Base-by-base conservation (phyloP, 2,888 invertebrate genomes). In the Hypercompe scribonia region DNA sequence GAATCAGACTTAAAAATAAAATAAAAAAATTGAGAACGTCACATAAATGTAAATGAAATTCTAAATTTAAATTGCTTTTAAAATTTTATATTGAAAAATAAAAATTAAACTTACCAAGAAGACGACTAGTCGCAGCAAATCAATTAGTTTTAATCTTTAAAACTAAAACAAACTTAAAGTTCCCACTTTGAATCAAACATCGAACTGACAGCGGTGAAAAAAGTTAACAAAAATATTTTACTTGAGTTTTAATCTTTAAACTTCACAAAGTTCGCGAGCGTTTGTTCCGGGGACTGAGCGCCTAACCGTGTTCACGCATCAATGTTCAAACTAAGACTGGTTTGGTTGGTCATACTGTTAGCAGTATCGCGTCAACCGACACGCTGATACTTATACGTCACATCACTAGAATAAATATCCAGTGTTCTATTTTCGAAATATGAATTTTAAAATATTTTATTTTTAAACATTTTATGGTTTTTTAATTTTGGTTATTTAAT, bases 291-390 rank as follows among this genome's bases (percentile, higher is more conserved):
- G 75, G 74, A 77, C 77, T 65, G 78, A 75, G 21, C 80, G 81
- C 67, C 75, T 65, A 77, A 74, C 71, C 88, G 88, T 85, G 84
- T 84, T 77, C 36, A 79, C 86, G 80, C 82, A 80, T 77, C 83
- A 80, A 77, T 81, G 87, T 81, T 83, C 84, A 74, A 72, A 75
- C 80, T 84, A 79, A 83, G 85, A 88, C 88, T 88, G 88, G 76
- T 69, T 65, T 88, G 88, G 76, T 69, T 65, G 72, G 70, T 77
- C 63, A 67, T 65, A 70, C 75, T 75, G 76, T 76, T 33, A 70
- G 69, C 76, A 71, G 66, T 63, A 42, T 75, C 69, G 64, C 72
- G 75, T 67, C 65, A 75, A 77, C 74, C 78, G 80, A 70, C 50
- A 46, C 50, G 18, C 72, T 73, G 69, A 71, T 76, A 78, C 58